These are phyloP conservation scores for Philaenus spumarius DNA, from an alignment of 1,140 invertebrate species.

Conservation along the genomic window DNA sequence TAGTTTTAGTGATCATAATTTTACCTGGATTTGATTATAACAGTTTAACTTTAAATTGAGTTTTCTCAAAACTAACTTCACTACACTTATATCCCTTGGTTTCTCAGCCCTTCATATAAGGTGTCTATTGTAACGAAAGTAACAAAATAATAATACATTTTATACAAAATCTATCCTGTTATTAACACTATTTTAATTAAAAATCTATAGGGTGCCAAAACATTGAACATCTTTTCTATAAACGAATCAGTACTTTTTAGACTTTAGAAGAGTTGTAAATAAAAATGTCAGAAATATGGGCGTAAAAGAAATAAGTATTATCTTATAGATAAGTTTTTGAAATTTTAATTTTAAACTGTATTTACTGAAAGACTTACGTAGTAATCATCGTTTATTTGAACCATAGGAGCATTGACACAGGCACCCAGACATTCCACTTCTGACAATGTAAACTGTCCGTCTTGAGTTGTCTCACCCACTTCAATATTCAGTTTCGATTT, in stretches of 20 bases:
- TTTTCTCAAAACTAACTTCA: too few species aligned
- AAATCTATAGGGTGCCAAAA: too few species aligned
- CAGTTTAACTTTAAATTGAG: too few species aligned
- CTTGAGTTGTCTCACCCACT: slow-evolving; percentile 80
- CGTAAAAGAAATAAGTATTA: slow-evolving; percentile 4
- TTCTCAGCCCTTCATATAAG: too few species aligned
- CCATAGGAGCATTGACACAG: slow-evolving; percentile 99
- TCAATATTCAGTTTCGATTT: slow-evolving; percentile 76
- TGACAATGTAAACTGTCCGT: slow-evolving; percentile 86
- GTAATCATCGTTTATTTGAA: slow-evolving; percentile 97
- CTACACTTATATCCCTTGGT: too few species aligned
- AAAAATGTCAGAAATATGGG: slow-evolving; percentile 18
- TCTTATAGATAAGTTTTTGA: not conserved
- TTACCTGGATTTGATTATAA: too few species aligned
- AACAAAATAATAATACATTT: too few species aligned
- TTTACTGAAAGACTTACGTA: slow-evolving; percentile 62
- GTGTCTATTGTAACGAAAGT: too few species aligned
- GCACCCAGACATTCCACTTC: slow-evolving; percentile 99
- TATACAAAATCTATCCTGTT: too few species aligned
- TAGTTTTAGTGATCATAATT: too few species aligned
- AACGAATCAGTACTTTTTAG: not conserved
- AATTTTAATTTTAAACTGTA: not conserved
- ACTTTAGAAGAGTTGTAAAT: slow-evolving; percentile 21
- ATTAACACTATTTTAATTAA: too few species aligned
- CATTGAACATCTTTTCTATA: not conserved